Evolutionary conservation across 1,140 invertebrate genomes (phyloP), one percentile per base, ranked within the genome.

Genomic region (Calliphora vicina): DNA sequence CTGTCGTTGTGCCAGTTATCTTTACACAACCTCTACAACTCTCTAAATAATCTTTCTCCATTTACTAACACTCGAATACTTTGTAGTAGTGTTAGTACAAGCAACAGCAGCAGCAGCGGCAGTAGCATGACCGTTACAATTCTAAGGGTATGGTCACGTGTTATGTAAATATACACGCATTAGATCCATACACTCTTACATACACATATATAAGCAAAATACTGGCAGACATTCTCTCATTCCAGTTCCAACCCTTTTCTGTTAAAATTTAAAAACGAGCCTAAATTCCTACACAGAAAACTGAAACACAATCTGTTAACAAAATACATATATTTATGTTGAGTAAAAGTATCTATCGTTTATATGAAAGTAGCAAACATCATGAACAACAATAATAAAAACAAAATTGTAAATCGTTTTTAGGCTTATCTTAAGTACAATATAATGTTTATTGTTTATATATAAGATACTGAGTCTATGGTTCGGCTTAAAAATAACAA

Each of bases 111-210:
- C 10, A 35, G 35, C 5, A 35, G 4, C 10, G 10, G n/a, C 10
- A 20, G 0, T 6, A 20, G 45, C 6, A 57, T 57, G 57, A 67
- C 57, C 57, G 17, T 67, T 67, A 23, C 2, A 10, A 57, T 57
- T 57, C 45, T 67, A 67, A 20, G 57, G 57, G 20, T 67, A 67
- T 67, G 57, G 57, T 67, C 57, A 67, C 57, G 57, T 67, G 57
- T 67, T 67, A 23, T 20, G 20, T 67, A 67, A 67, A 67, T 67
- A 25, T 17, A 6, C 57, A 61, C 2, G 9, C 57, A 61, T n/a
- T n/a, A n/a, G n/a, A n/a, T 61, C 20, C 57, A 23, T 9, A 25
- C n/a, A 23, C 57, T 25, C 8, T 20, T 67, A 1, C n/a, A 67
- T 67, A n/a, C n/a, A n/a, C n/a, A n/a, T 23, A 4, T 20, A 67